Evolutionary conservation across 2,113 vertebrate genomes (phyloP).

Genomic region (Tenrec ecaudatus): DNA sequence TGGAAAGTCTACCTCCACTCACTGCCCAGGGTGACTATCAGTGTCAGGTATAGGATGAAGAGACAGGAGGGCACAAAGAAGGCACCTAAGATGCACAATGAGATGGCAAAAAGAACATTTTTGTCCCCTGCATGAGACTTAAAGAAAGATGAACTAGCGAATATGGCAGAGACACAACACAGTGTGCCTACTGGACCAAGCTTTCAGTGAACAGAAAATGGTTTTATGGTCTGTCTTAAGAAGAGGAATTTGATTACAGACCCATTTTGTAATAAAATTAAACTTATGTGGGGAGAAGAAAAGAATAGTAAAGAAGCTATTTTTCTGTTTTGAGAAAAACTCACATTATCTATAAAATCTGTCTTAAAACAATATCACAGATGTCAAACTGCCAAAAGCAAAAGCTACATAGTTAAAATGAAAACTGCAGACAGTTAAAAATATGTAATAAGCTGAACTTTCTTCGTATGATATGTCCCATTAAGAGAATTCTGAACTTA

Average conservation of each 20-base stretch:
- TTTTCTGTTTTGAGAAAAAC: not conserved
- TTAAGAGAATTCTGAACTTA: slow-evolving; percentile 21
- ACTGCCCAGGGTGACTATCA: not conserved
- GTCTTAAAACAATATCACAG: slow-evolving; percentile 43
- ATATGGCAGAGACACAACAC: not conserved
- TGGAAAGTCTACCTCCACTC: not conserved
- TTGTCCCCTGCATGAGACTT: not conserved
- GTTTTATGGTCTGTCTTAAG: not conserved
- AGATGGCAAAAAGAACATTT: not conserved
- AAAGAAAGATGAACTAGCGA: not conserved
- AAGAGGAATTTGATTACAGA: slow-evolving; percentile 41
- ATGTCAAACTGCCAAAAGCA: slow-evolving; percentile 50
- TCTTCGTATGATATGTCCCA: not conserved
- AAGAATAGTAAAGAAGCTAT: not conserved
- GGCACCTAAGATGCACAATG: not conserved
- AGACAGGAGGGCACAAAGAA: not conserved
- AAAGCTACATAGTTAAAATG: slow-evolving; percentile 53
- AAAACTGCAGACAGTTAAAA: slow-evolving; percentile 26
- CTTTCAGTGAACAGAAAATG: not conserved
- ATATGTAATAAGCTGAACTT: slow-evolving; percentile 32
- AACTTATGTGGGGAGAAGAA: slow-evolving; percentile 39
- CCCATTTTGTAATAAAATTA: slow-evolving; percentile 46
- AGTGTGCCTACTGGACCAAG: not conserved
- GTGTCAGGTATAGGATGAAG: not conserved
- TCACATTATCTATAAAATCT: slow-evolving; percentile 52